Conservation (phyloP, 1,140 invertebrate genomes). For the Phymastichus coffea region DNA sequence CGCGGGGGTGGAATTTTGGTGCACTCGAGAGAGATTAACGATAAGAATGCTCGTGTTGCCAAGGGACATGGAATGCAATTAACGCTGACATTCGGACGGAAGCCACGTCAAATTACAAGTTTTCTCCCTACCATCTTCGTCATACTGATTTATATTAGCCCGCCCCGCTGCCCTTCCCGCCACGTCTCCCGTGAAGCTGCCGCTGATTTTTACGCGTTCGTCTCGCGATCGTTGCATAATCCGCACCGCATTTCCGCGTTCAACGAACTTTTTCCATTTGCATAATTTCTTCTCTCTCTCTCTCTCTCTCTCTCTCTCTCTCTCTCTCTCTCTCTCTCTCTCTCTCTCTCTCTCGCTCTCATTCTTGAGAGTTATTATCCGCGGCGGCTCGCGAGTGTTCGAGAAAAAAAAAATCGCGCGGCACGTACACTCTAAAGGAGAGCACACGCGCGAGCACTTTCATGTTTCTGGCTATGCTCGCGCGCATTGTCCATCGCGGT, state of each 20-base stretch:
- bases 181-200: background rate
- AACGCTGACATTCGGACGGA: conserved; percentile 47
- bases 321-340: too few species aligned
- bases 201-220: background rate
- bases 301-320: too few species aligned
- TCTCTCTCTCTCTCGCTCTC: background rate
- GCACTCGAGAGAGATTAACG: conserved; percentile 31
- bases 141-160: conserved; percentile 50
- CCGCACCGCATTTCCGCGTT: too few species aligned
- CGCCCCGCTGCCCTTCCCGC: background rate
- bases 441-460: too few species aligned
- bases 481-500: too few species aligned
- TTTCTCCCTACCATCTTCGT: conserved; percentile 47
- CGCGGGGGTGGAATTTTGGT: too few species aligned
- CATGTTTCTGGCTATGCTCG: too few species aligned
- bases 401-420: too few species aligned
- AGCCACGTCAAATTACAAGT: conserved; percentile 54
- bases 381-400: background rate
- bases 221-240: too few species aligned
- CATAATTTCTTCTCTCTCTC: conserved; percentile 1
- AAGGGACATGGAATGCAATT: conserved; percentile 56
- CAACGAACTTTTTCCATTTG: too few species aligned
- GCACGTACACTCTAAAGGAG: too few species aligned
- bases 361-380: background rate
- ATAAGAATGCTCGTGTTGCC: conserved; percentile 22